Evolutionary conservation across 2,888 invertebrate species (phyloP), one percentile per base, ranked within the genome.

Genomic region (Cephus spinipes): DNA sequence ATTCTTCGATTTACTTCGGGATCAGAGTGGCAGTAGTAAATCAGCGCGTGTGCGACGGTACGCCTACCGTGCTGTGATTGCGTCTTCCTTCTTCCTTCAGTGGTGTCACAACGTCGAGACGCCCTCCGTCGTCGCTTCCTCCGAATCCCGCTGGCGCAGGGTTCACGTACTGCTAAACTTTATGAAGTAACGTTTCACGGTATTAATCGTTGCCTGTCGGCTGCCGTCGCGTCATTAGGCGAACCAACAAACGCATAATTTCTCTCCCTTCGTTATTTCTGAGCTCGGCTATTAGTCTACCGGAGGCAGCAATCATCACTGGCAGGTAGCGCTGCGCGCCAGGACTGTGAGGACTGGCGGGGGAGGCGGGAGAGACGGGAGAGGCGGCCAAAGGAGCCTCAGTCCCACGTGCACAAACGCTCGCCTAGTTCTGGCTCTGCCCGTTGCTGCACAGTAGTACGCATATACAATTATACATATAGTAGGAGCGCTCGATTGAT

Each of bases 201-300:
- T 36, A 36, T 12, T 36, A 36, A 36, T 36, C 36, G 36, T 12
- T 36, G 36, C 36, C 36, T 12, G 77, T 79, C 34, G 15, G 34
- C 73, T 40, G 71, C 73, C 55, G 69, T 71, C 31, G 82, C 79
- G 80, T 85, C 84, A 82, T 85, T 85, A 85, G 84, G 80, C 81
- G 79, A 85, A 81, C 83, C 85, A 85, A 85, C 85, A 84, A 83
- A 85, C 84, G 81, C 80, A 78, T 79, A 84, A 81, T 83, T 79
- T 83, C 69, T 40, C 84, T 84, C 84, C 85, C 82, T 85, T 84
- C 83, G 84, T 85, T 84, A 85, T 76, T 80, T 79, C 76, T 79
- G 78, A 78, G 81, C 79, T 76, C 74, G 36, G 81, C 81, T 83
- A 85, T 84, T 85, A 85, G 80, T 74, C 73, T 76, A 79, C 76